Conservation (phyloP, 2,888 invertebrate species). For the Xestia xanthographa region DNA sequence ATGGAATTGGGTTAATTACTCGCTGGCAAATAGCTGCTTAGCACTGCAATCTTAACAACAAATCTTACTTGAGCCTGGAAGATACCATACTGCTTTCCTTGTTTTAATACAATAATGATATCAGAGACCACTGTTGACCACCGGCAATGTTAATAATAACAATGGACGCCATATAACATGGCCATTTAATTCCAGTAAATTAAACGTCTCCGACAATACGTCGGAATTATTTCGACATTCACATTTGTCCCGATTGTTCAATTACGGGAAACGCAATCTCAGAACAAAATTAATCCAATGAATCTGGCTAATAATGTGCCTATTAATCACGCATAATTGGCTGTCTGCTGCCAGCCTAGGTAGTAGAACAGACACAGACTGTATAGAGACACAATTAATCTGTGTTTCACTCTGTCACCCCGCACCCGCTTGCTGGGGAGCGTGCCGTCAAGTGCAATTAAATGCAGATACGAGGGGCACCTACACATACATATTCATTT, state of each 20-base stretch:
- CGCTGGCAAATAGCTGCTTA: slow-evolving; percentile 30
- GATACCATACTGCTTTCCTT: neutral
- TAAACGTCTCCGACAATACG: neutral
- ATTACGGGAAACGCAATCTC: slow-evolving; percentile 22
- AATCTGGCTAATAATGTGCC: slow-evolving; percentile 42
- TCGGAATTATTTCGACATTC: slow-evolving; percentile 2
- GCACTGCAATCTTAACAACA: slow-evolving; percentile 23
- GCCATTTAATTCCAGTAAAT: neutral
- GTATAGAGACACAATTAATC: slow-evolving; percentile 43
- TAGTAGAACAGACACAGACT: slow-evolving; percentile 17
- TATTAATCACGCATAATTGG: slow-evolving; percentile 46
- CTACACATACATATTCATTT: neutral
- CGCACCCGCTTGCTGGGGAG: neutral
- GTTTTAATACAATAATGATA: neutral
- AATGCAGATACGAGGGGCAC: slow-evolving; percentile 25
- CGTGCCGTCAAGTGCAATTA: slow-evolving; percentile 40
- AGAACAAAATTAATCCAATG: slow-evolving; percentile 34
- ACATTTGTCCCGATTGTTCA: slow-evolving; percentile 25
- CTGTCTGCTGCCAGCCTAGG: slow-evolving; percentile 21
- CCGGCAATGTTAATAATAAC: neutral
- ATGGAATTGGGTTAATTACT: slow-evolving; percentile 35
- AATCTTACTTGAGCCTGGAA: slow-evolving; percentile 21
- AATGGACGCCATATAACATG: neutral
- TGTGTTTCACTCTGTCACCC: slow-evolving; percentile 40
- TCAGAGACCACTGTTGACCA: too few species aligned